A percentile compares a stretch with the other conserved stretches of the same genome.
phyloP scores from a whole-genome alignment of 2,888 invertebrate genomes.

The Synergus umbraculus region DNA sequence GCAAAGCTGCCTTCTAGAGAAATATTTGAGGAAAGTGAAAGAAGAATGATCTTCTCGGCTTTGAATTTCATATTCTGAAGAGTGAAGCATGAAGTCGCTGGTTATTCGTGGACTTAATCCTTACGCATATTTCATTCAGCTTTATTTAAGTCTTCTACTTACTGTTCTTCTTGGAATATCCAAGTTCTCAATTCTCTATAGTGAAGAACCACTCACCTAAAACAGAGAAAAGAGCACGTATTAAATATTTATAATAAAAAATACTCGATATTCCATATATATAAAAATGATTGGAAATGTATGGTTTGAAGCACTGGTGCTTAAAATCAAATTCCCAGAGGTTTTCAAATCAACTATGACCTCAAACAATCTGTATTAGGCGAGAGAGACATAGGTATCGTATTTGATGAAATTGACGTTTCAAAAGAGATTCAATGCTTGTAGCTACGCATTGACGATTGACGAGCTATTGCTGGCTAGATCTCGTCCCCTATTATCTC shows the following conservation, averaged over 20 bases:
- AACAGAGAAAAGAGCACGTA: neutral
- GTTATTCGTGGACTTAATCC: too few relatives aligned
- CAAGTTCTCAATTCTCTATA: neutral
- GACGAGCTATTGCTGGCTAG: slow-evolving; percentile 37
- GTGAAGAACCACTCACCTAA: neutral
- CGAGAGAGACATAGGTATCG: neutral
- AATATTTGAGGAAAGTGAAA: too few relatives aligned
- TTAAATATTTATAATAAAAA: neutral
- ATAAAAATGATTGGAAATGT: neutral
- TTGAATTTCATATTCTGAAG: too few relatives aligned
- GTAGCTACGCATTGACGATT: slow-evolving; percentile 22
- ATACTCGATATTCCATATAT: neutral
- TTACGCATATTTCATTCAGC: too few relatives aligned
- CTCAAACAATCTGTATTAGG: neutral
- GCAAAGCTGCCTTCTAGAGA: neutral
- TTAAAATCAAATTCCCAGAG: neutral
- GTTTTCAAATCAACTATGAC: neutral
- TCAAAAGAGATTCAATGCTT: slow-evolving; percentile 23
- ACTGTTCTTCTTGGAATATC: neutral
- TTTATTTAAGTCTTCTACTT: neutral
- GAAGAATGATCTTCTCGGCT: too few relatives aligned
- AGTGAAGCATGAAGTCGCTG: too few relatives aligned
- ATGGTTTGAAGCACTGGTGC: neutral
- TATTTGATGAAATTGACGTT: slow-evolving; percentile 6
- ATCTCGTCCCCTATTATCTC: slow-evolving; percentile 40